These are phyloP conservation scores for Amblyraja radiata DNA, from an alignment of 2,797 vertebrate genomes.

Conservation along the genomic window DNA sequence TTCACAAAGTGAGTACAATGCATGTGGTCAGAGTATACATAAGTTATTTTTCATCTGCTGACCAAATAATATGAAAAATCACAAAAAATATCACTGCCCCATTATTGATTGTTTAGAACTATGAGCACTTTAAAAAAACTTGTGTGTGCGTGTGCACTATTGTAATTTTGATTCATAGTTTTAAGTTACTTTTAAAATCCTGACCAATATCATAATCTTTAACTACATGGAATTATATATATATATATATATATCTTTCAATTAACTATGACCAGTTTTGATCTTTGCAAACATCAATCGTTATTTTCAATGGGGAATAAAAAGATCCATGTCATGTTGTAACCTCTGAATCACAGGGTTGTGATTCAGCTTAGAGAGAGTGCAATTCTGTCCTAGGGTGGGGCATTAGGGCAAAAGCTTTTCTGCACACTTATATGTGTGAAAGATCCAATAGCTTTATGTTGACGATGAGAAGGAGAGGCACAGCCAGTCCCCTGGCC, in stretches of 20 bases:
- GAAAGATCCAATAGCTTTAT: too few relatives aligned
- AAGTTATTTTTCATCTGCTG: neutral
- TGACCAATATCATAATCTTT: neutral
- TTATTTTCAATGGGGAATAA: neutral
- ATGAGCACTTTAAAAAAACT: neutral
- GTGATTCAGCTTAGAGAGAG: too few relatives aligned
- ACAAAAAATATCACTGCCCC: neutral
- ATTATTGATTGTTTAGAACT: neutral
- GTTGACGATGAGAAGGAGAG: too few relatives aligned
- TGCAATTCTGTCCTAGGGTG: too few relatives aligned
- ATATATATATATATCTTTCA: neutral
- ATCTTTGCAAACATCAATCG: neutral
- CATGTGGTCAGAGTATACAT: neutral
- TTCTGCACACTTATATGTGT: too few relatives aligned
- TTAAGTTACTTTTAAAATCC: neutral
- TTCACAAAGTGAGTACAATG: neutral
- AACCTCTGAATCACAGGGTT: too few relatives aligned
- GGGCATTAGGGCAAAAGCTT: too few relatives aligned
- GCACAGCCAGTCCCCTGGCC: too few relatives aligned
- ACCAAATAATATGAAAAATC: neutral
- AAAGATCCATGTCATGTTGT: neutral
- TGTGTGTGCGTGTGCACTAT: neutral
- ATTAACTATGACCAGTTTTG: neutral
- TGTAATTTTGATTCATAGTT: neutral
- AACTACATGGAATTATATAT: too few relatives aligned